These are phyloP conservation scores for Megalopta genalis DNA, from an alignment of 1,140 invertebrate genomes.

Conservation along the genomic window DNA sequence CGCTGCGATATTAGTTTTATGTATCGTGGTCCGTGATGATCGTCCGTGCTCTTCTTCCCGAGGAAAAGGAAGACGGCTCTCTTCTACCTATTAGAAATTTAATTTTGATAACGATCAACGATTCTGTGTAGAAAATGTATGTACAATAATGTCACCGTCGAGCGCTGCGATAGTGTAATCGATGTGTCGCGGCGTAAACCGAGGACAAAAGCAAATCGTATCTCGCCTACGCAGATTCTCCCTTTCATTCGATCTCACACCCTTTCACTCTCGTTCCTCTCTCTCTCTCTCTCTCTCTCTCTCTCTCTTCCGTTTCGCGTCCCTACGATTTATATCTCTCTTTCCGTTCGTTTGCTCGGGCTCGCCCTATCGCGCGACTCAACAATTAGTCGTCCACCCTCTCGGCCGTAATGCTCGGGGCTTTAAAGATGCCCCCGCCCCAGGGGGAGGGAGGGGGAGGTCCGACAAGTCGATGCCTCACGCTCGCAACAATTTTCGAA, in stretches of 20 bases:
- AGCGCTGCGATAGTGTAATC: constrained; percentile 2
- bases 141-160: constrained; percentile 19
- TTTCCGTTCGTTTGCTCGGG: too few species aligned
- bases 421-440: constrained; percentile 5
- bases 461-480: background rate
- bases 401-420: background rate
- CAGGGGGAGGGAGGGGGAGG: too few species aligned
- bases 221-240: too few species aligned
- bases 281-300: too few species aligned
- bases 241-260: too few species aligned
- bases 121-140: constrained; percentile 26
- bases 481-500: background rate
- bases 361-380: too few species aligned
- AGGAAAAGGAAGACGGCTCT: background rate
- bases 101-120: background rate
- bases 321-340: too few species aligned
- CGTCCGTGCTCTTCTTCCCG: background rate
- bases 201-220: background rate
- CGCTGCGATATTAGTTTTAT: constrained; percentile 6
- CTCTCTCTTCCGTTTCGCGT: too few species aligned
- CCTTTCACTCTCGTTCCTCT: too few species aligned
- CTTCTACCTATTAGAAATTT: background rate
- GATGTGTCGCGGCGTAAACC: constrained; percentile 1
- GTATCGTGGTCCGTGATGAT: constrained; percentile 29
- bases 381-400: too few species aligned